Evolutionary conservation across 2,797 vertebrate species (phyloP).

Genomic region (Fistularia commersonii): DNA sequence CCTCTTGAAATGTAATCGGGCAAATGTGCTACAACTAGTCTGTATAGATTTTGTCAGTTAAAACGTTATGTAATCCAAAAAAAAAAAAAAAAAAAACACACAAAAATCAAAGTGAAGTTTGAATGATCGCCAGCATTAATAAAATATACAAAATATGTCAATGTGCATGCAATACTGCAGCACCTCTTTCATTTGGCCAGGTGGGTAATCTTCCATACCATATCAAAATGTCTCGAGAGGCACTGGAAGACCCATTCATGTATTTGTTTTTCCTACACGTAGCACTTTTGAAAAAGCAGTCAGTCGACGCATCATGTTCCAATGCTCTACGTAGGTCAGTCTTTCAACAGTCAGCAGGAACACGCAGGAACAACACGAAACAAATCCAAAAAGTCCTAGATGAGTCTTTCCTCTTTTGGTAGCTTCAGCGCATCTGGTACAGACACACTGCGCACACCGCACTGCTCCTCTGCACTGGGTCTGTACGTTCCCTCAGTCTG

Average conservation of each 20-base stretch:
- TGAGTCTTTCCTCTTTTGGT: constrained; percentile 90
- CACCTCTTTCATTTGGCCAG: constrained; percentile 27
- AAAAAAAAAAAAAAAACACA: too few relatives aligned
- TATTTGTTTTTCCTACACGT: constrained; percentile 10
- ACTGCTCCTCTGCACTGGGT: constrained; percentile 87
- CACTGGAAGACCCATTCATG: constrained; percentile 7
- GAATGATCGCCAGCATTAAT: not conserved
- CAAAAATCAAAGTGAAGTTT: not conserved
- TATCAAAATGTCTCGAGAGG: constrained; percentile 17
- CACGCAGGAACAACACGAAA: not conserved
- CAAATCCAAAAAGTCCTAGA: constrained; percentile 62
- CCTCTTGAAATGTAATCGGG: not conserved
- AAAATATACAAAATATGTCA: constrained; percentile 23
- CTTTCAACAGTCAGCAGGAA: constrained; percentile 2
- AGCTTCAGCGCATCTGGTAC: constrained; percentile 80
- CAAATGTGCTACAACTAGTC: too few relatives aligned
- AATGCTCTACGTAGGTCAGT: constrained; percentile 2
- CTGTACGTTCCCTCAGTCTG: constrained; percentile 89
- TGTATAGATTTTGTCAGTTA: too few relatives aligned
- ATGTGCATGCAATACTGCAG: constrained; percentile 31
- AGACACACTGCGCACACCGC: constrained; percentile 69
- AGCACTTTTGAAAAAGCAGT: constrained; percentile 19
- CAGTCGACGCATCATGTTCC: constrained; percentile 2
- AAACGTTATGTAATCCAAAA: too few relatives aligned
- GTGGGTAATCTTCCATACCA: constrained; percentile 24